Evolutionary conservation across 2,888 invertebrate species (phyloP), one percentile per base, ranked within the genome.

Genomic region (Noctua fimbriata): DNA sequence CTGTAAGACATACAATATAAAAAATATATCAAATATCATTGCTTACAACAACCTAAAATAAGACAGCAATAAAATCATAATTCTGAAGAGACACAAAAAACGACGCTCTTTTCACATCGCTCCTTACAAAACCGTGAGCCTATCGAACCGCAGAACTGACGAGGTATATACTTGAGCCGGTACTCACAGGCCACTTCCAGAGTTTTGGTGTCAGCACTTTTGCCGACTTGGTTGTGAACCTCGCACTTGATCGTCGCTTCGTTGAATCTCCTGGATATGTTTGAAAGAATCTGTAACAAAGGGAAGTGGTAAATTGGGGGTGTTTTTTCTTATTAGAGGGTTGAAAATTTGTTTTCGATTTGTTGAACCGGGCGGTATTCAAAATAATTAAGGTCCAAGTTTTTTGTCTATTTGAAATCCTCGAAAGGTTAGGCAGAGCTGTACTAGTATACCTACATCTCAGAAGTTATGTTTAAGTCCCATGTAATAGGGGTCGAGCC

Each of bases 161-260:
- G 72, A 87, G 74, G 85, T 84, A 87, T 85, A 85, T 80, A 77
- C 88, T 85, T 70, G 65, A 85, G 85, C 58, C 55, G 32, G 67
- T 72, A 98, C 99, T 98, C 97, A 99, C 99, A 99, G 91, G 98
- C 98, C 80, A 99, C 98, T 94, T 99, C 98, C 90, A 99, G 96
- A 9, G 98, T 98, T 94, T 98, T 98, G 78, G 98, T 98, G 92
- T 98, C 98, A 90, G 98, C 98, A 92, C 99, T 98, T 91, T 98
- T 98, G 21, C 99, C 99, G 36, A 99, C 99, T 6, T 98, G 97
- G 94, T 99, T 99, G 92, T 98, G 98, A 36, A 99, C 99, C 94
- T 99, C 99, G 94, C 99, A 99, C 92, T 98, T 99, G 88, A 99
- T 98, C 65, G 98, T 98, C 72, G 98, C 98, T 91, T 99, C 98